Evolutionary conservation across 2,113 vertebrate species (phyloP).

Genomic region (Struthio camelus): DNA sequence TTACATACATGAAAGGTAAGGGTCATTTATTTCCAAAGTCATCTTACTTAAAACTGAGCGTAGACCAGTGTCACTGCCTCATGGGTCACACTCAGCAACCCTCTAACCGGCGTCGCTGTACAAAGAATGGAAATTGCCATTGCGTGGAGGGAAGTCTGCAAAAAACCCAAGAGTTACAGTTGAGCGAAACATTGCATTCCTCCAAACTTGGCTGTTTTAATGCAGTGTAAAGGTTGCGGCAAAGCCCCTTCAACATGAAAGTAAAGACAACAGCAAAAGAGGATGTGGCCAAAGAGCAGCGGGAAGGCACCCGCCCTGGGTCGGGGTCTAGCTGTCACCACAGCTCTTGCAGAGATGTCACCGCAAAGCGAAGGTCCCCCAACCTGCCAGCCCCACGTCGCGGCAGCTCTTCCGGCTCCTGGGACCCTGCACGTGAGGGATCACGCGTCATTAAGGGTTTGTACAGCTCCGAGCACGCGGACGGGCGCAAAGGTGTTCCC

Average conservation of each 20-base stretch:
- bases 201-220: not conserved
- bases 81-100: not conserved
- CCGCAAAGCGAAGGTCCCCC: not conserved
- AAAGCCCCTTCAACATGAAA: not conserved
- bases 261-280: not conserved
- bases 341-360: not conserved
- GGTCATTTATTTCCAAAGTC: not conserved
- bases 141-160: not conserved
- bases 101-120: not conserved
- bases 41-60: not conserved
- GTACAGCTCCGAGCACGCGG: fast-evolving
- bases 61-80: not conserved
- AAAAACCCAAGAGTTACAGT: not conserved
- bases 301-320: fast-evolving
- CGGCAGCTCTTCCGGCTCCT: not conserved
- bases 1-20: not conserved
- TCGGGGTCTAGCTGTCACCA: fast-evolving
- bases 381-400: no score
- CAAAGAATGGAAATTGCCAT: not conserved
- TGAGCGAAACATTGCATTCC: not conserved
- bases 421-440: not conserved
- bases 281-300: not conserved
- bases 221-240: not conserved
- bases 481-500: fast-evolving
- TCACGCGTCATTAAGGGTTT: not conserved